Percentiles rank a stretch among this genome's conserved stretches.
Evolutionary conservation across 2,888 invertebrate species (phyloP).

Genomic region (Liodrosophila aerea): DNA sequence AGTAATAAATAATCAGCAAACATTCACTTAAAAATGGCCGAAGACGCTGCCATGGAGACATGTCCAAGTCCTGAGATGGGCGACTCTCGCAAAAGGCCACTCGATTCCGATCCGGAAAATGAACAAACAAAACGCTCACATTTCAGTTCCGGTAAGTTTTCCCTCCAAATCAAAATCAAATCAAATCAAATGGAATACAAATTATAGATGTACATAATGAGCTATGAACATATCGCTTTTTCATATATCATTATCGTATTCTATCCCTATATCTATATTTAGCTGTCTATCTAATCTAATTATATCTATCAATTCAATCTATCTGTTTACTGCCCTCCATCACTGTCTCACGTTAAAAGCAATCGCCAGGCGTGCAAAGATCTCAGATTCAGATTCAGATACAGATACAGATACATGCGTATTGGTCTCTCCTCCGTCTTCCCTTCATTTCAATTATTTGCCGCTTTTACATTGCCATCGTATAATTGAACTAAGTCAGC

Average conservation of each 20-base stretch:
- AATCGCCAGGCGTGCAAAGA: constrained; percentile 57
- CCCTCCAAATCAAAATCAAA: constrained; percentile 60
- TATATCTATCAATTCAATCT: constrained; percentile 33
- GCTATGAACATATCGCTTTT: constrained; percentile 58
- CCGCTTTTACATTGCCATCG: constrained; percentile 27
- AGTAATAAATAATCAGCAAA: constrained; percentile 60
- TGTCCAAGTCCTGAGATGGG: constrained; percentile 95
- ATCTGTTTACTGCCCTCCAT: constrained; percentile 40
- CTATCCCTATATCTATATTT: constrained; percentile 29
- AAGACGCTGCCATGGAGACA: constrained; percentile 96
- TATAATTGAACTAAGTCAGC: constrained; percentile 21
- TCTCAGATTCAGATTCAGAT: constrained; percentile 32
- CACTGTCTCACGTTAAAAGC: constrained; percentile 20
- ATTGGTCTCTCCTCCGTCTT: constrained; percentile 10
- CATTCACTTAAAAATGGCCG: constrained; percentile 87
- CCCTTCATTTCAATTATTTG: constrained; percentile 19
- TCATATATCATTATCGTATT: constrained; percentile 63
- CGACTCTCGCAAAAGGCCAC: constrained; percentile 94
- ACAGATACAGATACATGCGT: constrained; percentile 2
- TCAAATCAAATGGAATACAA: constrained; percentile 29
- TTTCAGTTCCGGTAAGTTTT: constrained; percentile 92
- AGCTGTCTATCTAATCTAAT: constrained; percentile 23
- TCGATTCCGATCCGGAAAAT: constrained; percentile 92
- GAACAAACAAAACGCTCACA: constrained; percentile 94
- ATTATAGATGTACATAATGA: constrained; percentile 34